A percentile compares a stretch with the other conserved stretches of the same genome.
Evolutionary conservation across 2,113 vertebrate species (phyloP).

Genomic region (Callipepla squamata): DNA sequence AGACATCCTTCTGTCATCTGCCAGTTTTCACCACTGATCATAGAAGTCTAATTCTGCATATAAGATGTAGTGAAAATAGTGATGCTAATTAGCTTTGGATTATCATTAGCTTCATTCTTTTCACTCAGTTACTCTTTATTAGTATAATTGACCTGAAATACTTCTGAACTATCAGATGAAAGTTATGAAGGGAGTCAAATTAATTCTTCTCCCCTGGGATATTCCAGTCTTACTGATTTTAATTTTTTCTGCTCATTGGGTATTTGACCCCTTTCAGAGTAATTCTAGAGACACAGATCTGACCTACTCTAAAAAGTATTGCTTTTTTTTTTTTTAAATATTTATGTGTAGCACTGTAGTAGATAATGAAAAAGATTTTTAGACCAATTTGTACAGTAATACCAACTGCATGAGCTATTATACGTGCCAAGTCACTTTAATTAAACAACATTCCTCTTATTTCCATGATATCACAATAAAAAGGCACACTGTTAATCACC

Average conservation of each 20-base stretch:
- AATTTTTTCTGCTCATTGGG: neutral
- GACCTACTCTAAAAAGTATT: neutral
- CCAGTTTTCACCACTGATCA: slow-evolving; percentile 1
- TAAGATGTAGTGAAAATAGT: slow-evolving; percentile 44
- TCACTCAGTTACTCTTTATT: slow-evolving; percentile 49
- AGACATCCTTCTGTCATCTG: slow-evolving; percentile 4
- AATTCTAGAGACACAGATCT: neutral
- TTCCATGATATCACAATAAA: slow-evolving; percentile 4
- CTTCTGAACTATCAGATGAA: slow-evolving; percentile 28
- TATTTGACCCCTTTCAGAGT: neutral
- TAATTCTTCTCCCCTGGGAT: neutral
- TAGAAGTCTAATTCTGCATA: slow-evolving; percentile 3
- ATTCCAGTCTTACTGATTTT: neutral
- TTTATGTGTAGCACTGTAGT: neutral
- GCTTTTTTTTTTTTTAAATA: slow-evolving; percentile 19
- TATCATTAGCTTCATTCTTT: slow-evolving; percentile 45
- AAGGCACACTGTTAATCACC: slow-evolving; percentile 16
- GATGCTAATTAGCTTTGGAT: slow-evolving; percentile 55
- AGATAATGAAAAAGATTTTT: neutral
- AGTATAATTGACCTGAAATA: slow-evolving; percentile 57
- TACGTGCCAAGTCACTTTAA: neutral
- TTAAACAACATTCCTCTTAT: slow-evolving; percentile 9
- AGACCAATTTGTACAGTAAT: slow-evolving; percentile 6
- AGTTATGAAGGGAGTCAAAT: slow-evolving; percentile 36
- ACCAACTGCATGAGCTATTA: neutral